Conservation (phyloP, 2,888 invertebrate genomes). For the Phlogophora meticulosa region DNA sequence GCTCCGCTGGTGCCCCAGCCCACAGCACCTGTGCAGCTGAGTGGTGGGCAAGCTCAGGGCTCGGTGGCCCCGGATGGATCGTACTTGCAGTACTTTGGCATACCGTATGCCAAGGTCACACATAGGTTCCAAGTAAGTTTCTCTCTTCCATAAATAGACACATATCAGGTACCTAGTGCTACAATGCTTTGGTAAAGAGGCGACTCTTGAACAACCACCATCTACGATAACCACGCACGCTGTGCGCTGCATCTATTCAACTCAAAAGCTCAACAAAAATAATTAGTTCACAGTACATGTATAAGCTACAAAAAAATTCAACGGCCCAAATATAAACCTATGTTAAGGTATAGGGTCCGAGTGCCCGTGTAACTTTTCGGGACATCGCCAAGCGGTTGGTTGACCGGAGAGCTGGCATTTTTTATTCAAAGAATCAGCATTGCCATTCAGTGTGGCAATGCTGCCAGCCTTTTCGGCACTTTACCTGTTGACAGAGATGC, state of each 20-base stretch:
- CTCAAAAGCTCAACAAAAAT: not conserved
- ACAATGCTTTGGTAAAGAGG: too few relatives aligned
- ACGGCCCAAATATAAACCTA: too few relatives aligned
- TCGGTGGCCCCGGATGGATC: constrained; percentile 75
- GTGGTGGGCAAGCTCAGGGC: constrained; percentile 77
- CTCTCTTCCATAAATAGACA: not conserved
- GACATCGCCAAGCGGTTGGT: too few relatives aligned
- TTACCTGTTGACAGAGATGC: too few relatives aligned
- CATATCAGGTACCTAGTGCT: too few relatives aligned
- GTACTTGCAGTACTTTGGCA: constrained; percentile 75
- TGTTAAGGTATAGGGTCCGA: too few relatives aligned
- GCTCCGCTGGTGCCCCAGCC: constrained; percentile 79
- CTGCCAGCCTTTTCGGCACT: too few relatives aligned
- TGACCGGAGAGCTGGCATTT: too few relatives aligned
- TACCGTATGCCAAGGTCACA: constrained; percentile 80
- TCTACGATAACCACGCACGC: not conserved
- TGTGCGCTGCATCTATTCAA: not conserved
- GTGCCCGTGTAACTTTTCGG: too few relatives aligned
- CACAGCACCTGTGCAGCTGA: constrained; percentile 72
- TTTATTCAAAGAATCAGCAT: too few relatives aligned
- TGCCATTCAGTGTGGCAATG: too few relatives aligned
- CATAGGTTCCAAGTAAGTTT: constrained; percentile 80
- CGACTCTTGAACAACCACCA: not conserved
- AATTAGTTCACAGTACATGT: not conserved
- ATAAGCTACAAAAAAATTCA: too few relatives aligned